phyloP scores from a whole-genome alignment of 2,113 vertebrate species.

The Neodontobutis hainanensis region DNA sequence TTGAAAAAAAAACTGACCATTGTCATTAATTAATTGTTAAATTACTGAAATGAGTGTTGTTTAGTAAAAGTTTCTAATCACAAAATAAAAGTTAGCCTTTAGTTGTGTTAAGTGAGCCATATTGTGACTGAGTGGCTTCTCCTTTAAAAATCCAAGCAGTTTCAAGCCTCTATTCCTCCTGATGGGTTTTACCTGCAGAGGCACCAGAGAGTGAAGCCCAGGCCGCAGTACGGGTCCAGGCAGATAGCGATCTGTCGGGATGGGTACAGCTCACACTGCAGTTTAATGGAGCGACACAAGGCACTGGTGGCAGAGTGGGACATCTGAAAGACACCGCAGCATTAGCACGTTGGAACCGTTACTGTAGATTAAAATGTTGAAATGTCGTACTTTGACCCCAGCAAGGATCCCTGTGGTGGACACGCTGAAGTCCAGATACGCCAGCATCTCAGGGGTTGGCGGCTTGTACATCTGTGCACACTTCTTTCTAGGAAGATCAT shows the following conservation, averaged over 20 bases:
- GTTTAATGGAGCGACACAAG: constrained; percentile 96
- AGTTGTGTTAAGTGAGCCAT: too few relatives aligned
- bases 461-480: constrained; percentile 87
- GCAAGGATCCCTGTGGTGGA: constrained; percentile 96
- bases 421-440: constrained; percentile 97
- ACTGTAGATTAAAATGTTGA: not conserved
- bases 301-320: constrained; percentile 94
- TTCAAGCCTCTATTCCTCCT: too few relatives aligned
- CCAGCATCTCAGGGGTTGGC: constrained; percentile 88
- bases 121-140: too few relatives aligned
- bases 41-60: too few relatives aligned
- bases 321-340: constrained; percentile 80
- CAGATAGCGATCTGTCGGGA: constrained; percentile 96
- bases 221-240: constrained; percentile 95
- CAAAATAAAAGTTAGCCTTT: too few relatives aligned
- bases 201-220: constrained; percentile 98
- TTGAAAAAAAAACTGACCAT: too few relatives aligned
- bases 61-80: too few relatives aligned
- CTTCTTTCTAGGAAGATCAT: constrained; percentile 95
- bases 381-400: constrained; percentile 86
- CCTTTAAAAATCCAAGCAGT: too few relatives aligned
- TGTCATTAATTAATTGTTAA: too few relatives aligned
- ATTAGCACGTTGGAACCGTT: not conserved
- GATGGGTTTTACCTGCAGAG: constrained; percentile 86
- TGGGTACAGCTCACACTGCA: constrained; percentile 97